Conservation (phyloP, 2,797 vertebrate species). For the Sardinella longiceps region DNA sequence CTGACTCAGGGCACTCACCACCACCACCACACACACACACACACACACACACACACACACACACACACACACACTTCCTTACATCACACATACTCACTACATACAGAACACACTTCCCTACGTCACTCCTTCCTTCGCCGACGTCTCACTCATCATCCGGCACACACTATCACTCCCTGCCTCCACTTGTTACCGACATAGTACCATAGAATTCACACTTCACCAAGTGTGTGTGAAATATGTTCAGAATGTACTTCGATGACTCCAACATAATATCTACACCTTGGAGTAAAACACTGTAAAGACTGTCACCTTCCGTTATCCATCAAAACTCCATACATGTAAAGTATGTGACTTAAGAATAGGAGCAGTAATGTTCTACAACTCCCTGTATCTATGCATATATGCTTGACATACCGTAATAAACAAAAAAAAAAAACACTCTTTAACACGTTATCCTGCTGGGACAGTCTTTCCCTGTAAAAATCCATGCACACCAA, state of each 20-base stretch:
- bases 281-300: too few relatives aligned
- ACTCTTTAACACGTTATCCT: background rate
- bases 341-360: background rate
- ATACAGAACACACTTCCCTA: too few relatives aligned
- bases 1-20: constrained; percentile 35
- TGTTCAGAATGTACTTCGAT: background rate
- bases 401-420: too few relatives aligned
- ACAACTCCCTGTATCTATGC: too few relatives aligned
- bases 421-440: background rate
- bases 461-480: background rate
- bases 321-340: too few relatives aligned
- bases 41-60: background rate
- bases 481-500: background rate
- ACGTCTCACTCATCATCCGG: background rate
- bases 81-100: too few relatives aligned
- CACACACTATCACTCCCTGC: background rate
- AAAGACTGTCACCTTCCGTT: too few relatives aligned
- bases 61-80: background rate
- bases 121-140: background rate
- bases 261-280: background rate
- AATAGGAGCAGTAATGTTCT: background rate
- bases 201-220: background rate
- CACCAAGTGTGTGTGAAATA: background rate
- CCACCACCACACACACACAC: too few relatives aligned
- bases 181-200: background rate